Evolutionary conservation across 1,140 invertebrate genomes (phyloP).

Genomic region (Drosophila ananassae): DNA sequence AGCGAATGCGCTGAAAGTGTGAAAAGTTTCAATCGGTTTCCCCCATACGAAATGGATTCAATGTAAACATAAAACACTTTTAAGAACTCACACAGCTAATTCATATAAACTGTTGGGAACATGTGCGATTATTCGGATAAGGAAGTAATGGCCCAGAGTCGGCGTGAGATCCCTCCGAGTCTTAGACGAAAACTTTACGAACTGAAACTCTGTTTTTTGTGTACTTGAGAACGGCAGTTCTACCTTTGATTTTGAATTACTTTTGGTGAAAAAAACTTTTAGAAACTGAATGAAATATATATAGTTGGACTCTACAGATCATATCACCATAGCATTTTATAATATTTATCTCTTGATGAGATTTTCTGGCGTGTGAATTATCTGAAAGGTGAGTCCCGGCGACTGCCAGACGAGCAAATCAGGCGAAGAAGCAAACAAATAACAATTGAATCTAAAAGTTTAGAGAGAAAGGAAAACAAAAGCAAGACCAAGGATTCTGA

Average conservation of each 20-base stretch:
- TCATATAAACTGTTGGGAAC: conserved; percentile 59
- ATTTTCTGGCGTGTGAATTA: background rate
- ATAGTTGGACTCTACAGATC: background rate
- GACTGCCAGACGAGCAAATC: conserved; percentile 49
- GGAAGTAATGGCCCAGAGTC: conserved; percentile 7
- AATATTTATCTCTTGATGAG: background rate
- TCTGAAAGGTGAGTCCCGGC: background rate
- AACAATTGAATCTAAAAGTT: conserved; percentile 61
- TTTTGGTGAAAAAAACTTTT: no score
- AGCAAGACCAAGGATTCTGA: conserved; percentile 5
- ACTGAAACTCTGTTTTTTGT: no score
- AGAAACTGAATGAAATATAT: no score
- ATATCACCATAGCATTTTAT: no score
- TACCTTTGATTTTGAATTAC: no score
- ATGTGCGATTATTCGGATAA: conserved; percentile 50
- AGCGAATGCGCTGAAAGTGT: conserved; percentile 22
- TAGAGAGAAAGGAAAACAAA: conserved; percentile 26
- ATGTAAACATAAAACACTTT: conserved; percentile 65
- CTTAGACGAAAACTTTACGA: background rate
- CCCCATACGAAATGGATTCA: conserved; percentile 29
- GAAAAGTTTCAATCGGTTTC: conserved; percentile 15
- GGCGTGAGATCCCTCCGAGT: background rate
- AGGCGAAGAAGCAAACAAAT: conserved; percentile 37
- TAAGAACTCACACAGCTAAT: conserved; percentile 56
- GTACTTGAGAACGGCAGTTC: no score